phyloP scores from a whole-genome alignment of 2,888 invertebrate genomes.

The Folsomia candida region DNA sequence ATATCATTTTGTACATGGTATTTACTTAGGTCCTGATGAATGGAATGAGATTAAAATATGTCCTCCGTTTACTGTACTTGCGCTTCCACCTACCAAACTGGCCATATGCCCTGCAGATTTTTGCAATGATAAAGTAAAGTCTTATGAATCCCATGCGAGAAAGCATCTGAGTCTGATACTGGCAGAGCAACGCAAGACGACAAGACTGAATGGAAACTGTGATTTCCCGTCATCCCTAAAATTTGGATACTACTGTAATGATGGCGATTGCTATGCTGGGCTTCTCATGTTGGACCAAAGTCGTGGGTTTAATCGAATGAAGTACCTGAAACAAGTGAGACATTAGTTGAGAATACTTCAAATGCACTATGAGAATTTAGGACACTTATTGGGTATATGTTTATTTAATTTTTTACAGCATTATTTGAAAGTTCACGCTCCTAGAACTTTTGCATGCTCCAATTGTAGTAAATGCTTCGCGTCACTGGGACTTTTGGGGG shows the following conservation, averaged over 20 bases:
- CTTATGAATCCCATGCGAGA: slow-evolving; percentile 41
- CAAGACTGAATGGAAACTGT: slow-evolving; percentile 11
- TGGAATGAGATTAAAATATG: slow-evolving; percentile 41
- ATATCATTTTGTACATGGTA: background rate
- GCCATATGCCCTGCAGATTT: slow-evolving; percentile 35
- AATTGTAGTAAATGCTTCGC: slow-evolving; percentile 55
- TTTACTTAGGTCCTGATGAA: slow-evolving; percentile 20
- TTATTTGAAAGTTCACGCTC: slow-evolving; percentile 56
- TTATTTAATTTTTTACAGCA: slow-evolving; percentile 52
- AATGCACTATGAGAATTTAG: no score
- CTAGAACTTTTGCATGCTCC: slow-evolving; percentile 54
- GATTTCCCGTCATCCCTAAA: slow-evolving; percentile 25
- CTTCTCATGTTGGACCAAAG: slow-evolving; percentile 24
- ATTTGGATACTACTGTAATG: slow-evolving; percentile 36
- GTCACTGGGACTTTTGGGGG: slow-evolving; percentile 54
- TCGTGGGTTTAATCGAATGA: slow-evolving; percentile 55
- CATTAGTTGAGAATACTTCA: no score
- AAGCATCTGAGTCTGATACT: slow-evolving; percentile 32
- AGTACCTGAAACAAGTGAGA: slow-evolving; percentile 57
- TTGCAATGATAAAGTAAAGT: slow-evolving; percentile 44
- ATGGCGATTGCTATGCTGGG: slow-evolving; percentile 38
- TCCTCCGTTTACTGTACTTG: slow-evolving; percentile 27
- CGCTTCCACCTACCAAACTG: slow-evolving; percentile 8
- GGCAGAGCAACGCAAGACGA: slow-evolving; percentile 1
- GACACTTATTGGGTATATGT: background rate